A percentile compares a stretch with the other conserved stretches of the same genome.
Evolutionary conservation across 2,797 vertebrate species (phyloP).

Genomic region (Pangasius djambal): DNA sequence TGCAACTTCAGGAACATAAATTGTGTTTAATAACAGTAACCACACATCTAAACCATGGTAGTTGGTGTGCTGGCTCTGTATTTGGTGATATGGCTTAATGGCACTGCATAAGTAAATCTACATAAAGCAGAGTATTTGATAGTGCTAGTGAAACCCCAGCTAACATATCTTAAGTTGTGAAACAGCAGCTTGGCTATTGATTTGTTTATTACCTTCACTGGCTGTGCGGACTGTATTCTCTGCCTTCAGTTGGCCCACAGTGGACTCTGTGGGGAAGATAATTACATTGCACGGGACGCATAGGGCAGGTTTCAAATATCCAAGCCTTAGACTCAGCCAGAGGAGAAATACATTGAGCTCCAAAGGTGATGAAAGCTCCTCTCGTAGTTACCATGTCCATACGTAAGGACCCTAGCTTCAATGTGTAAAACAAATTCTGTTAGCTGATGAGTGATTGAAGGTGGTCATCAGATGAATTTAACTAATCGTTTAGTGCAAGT

Average conservation of each 20-base stretch:
- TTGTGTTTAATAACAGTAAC: background rate
- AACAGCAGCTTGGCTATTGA: conserved; percentile 68
- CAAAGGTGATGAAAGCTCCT: conserved; percentile 75
- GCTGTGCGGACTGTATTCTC: conserved; percentile 66
- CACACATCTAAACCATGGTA: background rate
- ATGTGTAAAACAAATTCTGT: background rate
- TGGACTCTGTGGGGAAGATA: conserved; percentile 67
- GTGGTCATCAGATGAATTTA: conserved; percentile 12
- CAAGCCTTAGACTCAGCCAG: conserved; percentile 66
- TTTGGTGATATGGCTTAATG: background rate
- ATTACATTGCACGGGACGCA: conserved; percentile 66
- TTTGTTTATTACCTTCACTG: conserved; percentile 69
- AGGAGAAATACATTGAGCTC: conserved; percentile 76
- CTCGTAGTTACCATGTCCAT: conserved; percentile 67
- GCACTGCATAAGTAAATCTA: conserved; percentile 2
- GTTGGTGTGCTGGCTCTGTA: background rate
- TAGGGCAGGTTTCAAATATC: conserved; percentile 72
- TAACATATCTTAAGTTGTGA: conserved; percentile 64
- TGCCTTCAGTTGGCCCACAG: conserved; percentile 68
- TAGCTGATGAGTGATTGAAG: conserved; percentile 23
- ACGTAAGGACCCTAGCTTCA: conserved; percentile 58
- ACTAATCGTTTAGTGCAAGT: conserved; percentile 2
- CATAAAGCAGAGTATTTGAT: conserved; percentile 42
- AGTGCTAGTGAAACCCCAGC: conserved; percentile 57
- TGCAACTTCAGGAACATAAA: background rate